These are phyloP conservation scores for Ecdyonurus torrentis DNA, from an alignment of 2,888 invertebrate genomes.

Conservation along the genomic window DNA sequence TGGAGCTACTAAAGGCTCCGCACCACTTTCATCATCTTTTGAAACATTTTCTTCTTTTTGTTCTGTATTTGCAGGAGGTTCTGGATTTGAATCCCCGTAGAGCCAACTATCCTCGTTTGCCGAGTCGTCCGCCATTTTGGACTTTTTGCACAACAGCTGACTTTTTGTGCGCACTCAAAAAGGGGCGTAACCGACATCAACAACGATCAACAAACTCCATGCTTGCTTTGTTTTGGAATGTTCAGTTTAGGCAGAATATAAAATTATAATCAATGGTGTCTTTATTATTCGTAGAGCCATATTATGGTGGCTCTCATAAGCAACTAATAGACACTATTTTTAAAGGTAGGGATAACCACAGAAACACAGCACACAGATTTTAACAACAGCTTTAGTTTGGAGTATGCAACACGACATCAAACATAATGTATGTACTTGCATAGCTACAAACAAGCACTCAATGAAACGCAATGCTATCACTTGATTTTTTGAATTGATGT, in stretches of 20 bases:
- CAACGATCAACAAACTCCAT: no score
- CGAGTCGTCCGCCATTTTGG: conserved; percentile 42
- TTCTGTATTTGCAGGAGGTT: conserved; percentile 20
- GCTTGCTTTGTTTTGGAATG: no score
- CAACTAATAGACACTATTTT: conserved; percentile 38
- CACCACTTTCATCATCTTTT: conserved; percentile 21
- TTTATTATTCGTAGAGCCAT: conserved; percentile 45
- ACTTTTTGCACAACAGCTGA: background rate
- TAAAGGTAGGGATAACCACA: conserved; percentile 12
- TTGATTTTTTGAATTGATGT: background rate
- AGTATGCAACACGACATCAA: background rate
- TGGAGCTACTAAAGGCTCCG: conserved; percentile 17
- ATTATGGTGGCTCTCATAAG: conserved; percentile 55
- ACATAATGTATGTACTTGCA: no score
- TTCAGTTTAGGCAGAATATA: no score
- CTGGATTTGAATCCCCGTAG: conserved; percentile 58
- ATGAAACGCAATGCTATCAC: background rate
- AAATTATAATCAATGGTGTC: background rate
- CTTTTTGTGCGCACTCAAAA: no score
- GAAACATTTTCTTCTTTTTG: conserved; percentile 11
- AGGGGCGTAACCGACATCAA: no score
- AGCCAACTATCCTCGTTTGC: conserved; percentile 73
- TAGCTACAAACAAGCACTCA: background rate
- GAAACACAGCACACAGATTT: no score
- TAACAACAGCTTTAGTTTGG: background rate